Evolutionary conservation across 2,888 invertebrate species (phyloP).

Genomic region (Mesodorylaimus sp.): DNA sequence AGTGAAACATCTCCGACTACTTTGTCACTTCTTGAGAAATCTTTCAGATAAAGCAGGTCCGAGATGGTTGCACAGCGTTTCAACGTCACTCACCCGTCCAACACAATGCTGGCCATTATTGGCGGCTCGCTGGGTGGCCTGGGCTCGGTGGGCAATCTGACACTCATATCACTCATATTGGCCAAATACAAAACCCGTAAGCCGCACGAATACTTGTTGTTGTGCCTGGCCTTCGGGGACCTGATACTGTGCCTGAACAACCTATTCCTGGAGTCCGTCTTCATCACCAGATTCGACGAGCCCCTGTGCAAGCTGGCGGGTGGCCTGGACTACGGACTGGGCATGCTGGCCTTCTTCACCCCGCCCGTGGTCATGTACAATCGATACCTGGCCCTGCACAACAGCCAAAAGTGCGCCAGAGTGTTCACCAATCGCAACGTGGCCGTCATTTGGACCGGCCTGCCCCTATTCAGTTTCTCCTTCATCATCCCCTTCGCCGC

Average conservation of each 20-base stretch:
- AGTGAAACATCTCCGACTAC: no score
- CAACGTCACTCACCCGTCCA: neutral
- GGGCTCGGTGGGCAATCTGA: neutral
- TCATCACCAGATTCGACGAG: neutral
- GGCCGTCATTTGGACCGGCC: neutral
- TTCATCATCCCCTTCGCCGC: neutral
- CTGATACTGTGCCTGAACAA: neutral
- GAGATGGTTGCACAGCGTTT: no score
- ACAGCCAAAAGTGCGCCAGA: neutral
- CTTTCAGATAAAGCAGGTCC: no score
- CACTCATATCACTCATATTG: neutral
- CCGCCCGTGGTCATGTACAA: neutral
- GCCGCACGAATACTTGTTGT: neutral
- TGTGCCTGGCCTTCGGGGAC: neutral
- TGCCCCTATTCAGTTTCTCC: neutral
- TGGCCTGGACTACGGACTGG: neutral
- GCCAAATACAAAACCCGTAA: neutral
- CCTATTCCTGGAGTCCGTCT: neutral
- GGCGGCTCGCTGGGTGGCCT: neutral
- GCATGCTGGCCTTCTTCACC: neutral
- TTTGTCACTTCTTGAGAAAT: no score
- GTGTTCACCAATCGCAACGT: neutral
- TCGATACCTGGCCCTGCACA: neutral
- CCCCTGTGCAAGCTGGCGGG: neutral
- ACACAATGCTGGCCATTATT: neutral